Base-by-base conservation (phyloP, 1,140 invertebrate species). In the Cyphomyrmex costatus region DNA sequence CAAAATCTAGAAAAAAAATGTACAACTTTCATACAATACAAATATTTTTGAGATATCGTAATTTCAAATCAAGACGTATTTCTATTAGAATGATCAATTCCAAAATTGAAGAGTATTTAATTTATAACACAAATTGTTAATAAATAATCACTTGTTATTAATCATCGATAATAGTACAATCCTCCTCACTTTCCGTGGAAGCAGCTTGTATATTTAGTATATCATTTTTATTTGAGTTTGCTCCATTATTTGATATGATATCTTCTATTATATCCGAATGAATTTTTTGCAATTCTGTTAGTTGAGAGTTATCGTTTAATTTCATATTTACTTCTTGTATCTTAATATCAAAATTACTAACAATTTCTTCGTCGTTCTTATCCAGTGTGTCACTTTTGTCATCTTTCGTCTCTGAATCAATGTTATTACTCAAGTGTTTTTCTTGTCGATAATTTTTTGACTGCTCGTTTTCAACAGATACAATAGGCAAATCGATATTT, bases 91-190 rank as follows among this genome's bases (percentile, higher is more conserved):
- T 42, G 36, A 42, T 42, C 36, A 42, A 42, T 66, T 6, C 27
- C 36, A 42, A 42, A 66, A 46, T 27, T 63, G 4, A 24, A 56
- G 19, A 82, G 14, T 79, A 66, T 82, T 79, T 49, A 33, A 82
- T 8, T 4, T 21, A 24, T 7, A n/a, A 27, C 19, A 82, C 33
- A 42, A 42, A n/a, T n/a, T n/a, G 8, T 79, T 82, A 21, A 73
- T 65, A 51, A 78, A 65, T 19, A 60, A 73, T 12, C 1, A 4
- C 8, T 8, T 42, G 10, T 68, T 30, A 85, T 88, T 88, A 89
- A 86, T 89, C 42, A 33, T 80, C 70, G 7, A 89, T 86, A 86
- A 89, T 89, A 53, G 88, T 71, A 89, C 83, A 89, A 14, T 89
- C 88, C 0, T 88, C 88, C 19, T 83, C 78, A 7, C 7, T 87